These are phyloP conservation scores for Alcedo quadribrachys DNA, from an alignment of 2,797 vertebrate species.

Conservation along the genomic window DNA sequence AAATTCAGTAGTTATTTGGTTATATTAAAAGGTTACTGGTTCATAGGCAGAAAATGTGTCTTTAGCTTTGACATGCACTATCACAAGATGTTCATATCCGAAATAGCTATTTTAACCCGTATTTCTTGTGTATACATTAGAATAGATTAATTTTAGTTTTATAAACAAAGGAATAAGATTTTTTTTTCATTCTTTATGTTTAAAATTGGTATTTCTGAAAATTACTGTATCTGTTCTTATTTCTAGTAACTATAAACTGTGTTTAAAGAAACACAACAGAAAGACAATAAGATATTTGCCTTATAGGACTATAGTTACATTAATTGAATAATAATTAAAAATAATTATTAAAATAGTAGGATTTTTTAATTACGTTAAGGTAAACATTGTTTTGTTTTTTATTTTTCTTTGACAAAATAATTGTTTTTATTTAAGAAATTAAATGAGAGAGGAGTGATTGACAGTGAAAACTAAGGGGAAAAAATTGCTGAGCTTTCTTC, in stretches of 20 bases:
- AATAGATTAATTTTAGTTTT: neutral
- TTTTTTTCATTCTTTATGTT: neutral
- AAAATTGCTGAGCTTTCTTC: neutral
- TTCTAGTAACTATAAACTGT: neutral
- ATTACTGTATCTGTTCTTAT: neutral
- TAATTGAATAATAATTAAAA: neutral
- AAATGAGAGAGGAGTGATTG: neutral
- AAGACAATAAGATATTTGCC: neutral
- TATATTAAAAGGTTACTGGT: constrained; percentile 30
- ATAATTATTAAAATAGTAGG: neutral
- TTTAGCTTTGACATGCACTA: neutral
- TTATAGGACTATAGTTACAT: neutral
- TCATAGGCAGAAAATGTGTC: neutral
- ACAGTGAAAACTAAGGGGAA: neutral
- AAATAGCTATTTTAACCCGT: neutral
- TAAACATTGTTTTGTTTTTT: neutral
- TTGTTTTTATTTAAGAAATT: neutral
- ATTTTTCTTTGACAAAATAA: neutral
- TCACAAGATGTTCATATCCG: neutral
- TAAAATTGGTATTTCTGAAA: neutral
- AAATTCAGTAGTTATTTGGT: constrained; percentile 24
- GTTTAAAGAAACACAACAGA: too few relatives aligned
- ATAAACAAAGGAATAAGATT: neutral
- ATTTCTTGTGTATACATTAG: neutral
- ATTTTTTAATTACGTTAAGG: neutral